Evolutionary conservation across 2,113 vertebrate genomes (phyloP).

Genomic region (Ctenomys sociabilis): DNA sequence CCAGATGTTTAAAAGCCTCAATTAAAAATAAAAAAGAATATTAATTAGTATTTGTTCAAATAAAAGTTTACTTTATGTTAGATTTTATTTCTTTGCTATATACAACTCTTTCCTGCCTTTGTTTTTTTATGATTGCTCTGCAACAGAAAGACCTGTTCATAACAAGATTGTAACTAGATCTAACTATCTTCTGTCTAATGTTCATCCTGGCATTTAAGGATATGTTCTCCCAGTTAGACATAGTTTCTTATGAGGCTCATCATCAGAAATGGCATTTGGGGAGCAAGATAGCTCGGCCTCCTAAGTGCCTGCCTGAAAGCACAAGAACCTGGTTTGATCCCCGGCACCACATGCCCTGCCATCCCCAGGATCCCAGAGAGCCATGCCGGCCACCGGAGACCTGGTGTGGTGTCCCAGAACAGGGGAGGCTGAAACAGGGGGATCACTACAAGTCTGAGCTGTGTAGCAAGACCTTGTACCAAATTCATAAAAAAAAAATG

Average conservation of each 20-base stretch:
- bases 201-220: slow-evolving; percentile 17
- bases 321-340: no score
- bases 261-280: not conserved
- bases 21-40: slow-evolving; percentile 90
- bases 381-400: no score
- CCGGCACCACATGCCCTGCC: no score
- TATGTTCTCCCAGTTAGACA: not conserved
- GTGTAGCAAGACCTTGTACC: no score
- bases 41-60: slow-evolving; percentile 89
- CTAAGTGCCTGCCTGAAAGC: no score
- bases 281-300: no score
- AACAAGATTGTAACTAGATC: slow-evolving; percentile 69
- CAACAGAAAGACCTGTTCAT: slow-evolving; percentile 69
- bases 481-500: no score
- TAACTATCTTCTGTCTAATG: slow-evolving; percentile 23
- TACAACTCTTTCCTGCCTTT: slow-evolving; percentile 8
- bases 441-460: no score
- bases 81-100: slow-evolving; percentile 60
- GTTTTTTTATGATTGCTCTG: slow-evolving; percentile 59
- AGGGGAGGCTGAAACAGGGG: no score
- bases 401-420: no score
- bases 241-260: not conserved
- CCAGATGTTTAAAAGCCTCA: slow-evolving; percentile 79
- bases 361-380: no score
- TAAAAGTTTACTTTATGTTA: slow-evolving; percentile 63